Conservation (phyloP, 2,113 vertebrate species). For the Poeciliopsis turrubarensis region DNA sequence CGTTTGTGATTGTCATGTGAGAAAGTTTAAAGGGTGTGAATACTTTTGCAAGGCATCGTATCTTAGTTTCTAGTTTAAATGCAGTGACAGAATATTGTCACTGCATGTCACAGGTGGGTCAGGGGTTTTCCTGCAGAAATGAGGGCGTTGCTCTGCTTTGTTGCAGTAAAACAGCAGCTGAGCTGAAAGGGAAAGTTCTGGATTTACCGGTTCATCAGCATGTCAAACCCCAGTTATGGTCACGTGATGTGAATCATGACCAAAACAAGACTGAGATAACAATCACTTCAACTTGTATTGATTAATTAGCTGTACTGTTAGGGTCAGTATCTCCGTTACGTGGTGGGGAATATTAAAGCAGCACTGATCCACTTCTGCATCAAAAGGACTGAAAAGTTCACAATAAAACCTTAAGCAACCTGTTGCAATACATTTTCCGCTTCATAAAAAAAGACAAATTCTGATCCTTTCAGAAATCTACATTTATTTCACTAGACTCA, state of each 20-base stretch:
- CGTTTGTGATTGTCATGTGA: background rate
- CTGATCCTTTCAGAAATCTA: background rate
- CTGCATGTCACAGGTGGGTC: background rate
- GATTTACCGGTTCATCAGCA: background rate
- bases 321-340: background rate
- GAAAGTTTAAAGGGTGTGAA: background rate
- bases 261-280: background rate
- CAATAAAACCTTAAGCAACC: background rate
- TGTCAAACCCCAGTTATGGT: background rate
- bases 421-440: too few species aligned
- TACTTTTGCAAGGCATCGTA: background rate
- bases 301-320: background rate
- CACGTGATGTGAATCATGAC: background rate
- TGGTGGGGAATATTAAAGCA: background rate
- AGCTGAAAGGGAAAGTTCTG: background rate
- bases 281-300: background rate
- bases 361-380: background rate
- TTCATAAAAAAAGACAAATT: conserved; percentile 1
- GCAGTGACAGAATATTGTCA: too few species aligned
- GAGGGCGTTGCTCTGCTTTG: background rate
- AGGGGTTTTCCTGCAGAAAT: background rate
- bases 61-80: background rate
- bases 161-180: background rate
- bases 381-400: background rate
- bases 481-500: conserved; percentile 1